Conservation (phyloP, 2,113 vertebrate genomes). For the Corythoichthys haematopterus region DNA sequence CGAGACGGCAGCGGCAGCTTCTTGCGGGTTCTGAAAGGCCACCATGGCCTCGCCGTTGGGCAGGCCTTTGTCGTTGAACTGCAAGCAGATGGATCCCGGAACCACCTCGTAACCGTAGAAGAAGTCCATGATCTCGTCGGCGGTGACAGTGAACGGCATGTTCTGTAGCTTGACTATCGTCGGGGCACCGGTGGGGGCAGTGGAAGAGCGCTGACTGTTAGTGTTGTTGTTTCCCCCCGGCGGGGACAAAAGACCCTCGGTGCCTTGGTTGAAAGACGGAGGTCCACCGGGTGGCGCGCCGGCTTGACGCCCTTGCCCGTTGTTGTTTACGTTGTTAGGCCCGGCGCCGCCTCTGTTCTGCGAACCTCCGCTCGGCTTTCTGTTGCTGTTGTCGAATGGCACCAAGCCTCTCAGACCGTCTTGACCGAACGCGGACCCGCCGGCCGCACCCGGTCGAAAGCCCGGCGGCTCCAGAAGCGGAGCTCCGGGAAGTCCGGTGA, state of each 20-base stretch:
- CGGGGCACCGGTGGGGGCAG: constrained; percentile 61
- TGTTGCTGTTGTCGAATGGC: constrained; percentile 80
- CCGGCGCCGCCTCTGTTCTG: constrained; percentile 63
- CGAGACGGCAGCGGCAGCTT: constrained; percentile 93
- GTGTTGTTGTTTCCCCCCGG: constrained; percentile 79
- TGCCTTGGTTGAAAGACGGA: constrained; percentile 69
- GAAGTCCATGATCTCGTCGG: constrained; percentile 98
- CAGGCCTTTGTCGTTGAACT: constrained; percentile 95
- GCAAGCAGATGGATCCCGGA: constrained; percentile 92
- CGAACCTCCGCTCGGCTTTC: constrained; percentile 55
- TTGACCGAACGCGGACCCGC: constrained; percentile 77
- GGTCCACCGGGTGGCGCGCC: constrained; percentile 71
- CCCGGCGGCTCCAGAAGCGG: constrained; percentile 82
- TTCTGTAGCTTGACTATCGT: constrained; percentile 96
- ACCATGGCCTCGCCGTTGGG: constrained; percentile 98
- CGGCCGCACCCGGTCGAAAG: constrained; percentile 80
- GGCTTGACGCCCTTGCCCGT: constrained; percentile 74
- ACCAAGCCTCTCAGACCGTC: constrained; percentile 76
- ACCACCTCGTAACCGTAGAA: constrained; percentile 98
- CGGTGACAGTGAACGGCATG: constrained; percentile 96
- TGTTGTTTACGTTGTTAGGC: constrained; percentile 45
- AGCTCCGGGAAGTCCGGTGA: constrained; percentile 79
- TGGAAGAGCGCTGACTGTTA: constrained; percentile 50
- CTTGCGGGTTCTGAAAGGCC: constrained; percentile 92
- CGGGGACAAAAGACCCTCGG: constrained; percentile 71